A percentile compares a stretch with the other conserved stretches of the same genome.
These are phyloP conservation scores for Bombus turneri DNA, from an alignment of 1,140 invertebrate genomes.

Conservation along the genomic window DNA sequence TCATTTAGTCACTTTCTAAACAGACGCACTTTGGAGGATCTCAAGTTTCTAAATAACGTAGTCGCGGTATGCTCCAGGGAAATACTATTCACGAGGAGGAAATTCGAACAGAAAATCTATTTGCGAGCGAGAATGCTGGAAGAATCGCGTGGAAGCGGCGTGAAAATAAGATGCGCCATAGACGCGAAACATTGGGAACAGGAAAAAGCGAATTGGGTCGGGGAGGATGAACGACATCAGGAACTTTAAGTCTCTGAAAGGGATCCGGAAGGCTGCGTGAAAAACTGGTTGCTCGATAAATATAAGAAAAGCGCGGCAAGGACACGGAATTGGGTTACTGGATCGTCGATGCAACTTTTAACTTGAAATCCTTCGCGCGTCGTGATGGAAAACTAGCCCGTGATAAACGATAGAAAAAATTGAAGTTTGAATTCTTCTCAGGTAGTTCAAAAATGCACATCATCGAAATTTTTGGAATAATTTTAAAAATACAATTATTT, in stretches of 20 bases:
- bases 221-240: neutral
- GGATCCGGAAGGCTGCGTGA: neutral
- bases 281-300: neutral
- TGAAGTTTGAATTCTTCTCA: neutral
- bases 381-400: neutral
- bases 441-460: neutral
- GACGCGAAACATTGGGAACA: neutral
- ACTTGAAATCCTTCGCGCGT: neutral
- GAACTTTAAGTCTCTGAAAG: slow-evolving; percentile 10
- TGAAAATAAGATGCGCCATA: slow-evolving; percentile 25
- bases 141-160: neutral
- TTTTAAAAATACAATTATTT: neutral
- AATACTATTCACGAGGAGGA: slow-evolving; percentile 8
- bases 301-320: neutral
- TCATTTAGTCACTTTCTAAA: neutral
- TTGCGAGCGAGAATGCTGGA: neutral
- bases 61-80: slow-evolving; percentile 7
- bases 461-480: neutral
- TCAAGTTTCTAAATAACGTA: slow-evolving; percentile 21
- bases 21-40: neutral
- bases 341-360: neutral
- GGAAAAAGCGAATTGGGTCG: slow-evolving; percentile 20
- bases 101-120: slow-evolving; percentile 16
- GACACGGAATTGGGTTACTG: neutral
- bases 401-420: neutral